phyloP scores from a whole-genome alignment of 2,797 vertebrate genomes.

The Parauchenoglanis ngamensis region DNA sequence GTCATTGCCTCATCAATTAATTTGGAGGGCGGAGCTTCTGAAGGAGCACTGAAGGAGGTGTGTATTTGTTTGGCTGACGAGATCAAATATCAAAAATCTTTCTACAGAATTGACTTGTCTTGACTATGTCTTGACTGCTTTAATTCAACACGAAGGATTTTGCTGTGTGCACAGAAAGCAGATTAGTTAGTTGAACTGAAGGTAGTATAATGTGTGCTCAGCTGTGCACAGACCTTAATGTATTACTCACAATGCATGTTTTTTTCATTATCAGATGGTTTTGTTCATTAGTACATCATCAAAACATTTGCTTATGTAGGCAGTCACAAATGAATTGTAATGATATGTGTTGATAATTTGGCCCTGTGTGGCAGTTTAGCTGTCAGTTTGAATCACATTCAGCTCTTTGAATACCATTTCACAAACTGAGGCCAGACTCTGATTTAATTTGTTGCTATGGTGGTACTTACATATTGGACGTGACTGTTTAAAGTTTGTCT shows the following conservation, averaged over 20 bases:
- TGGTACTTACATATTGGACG: background rate
- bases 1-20: background rate
- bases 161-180: background rate
- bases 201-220: background rate
- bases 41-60: background rate
- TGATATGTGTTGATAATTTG: slow-evolving; percentile 7
- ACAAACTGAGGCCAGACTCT: background rate
- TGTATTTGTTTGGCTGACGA: background rate
- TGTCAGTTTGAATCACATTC: slow-evolving; percentile 24
- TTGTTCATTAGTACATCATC: slow-evolving; percentile 4
- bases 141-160: background rate
- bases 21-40: background rate
- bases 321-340: background rate
- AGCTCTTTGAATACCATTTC: background rate
- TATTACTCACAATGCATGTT: background rate
- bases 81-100: background rate
- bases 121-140: background rate
- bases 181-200: background rate
- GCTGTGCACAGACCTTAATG: background rate
- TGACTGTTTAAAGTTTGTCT: background rate
- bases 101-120: too few relatives aligned
- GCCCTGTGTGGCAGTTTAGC: background rate
- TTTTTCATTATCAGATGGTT: background rate
- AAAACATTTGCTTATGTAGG: slow-evolving; percentile 30
- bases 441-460: slow-evolving; percentile 7